These are phyloP conservation scores for Drosophila paracracens DNA, from an alignment of 2,888 invertebrate genomes.

Conservation along the genomic window DNA sequence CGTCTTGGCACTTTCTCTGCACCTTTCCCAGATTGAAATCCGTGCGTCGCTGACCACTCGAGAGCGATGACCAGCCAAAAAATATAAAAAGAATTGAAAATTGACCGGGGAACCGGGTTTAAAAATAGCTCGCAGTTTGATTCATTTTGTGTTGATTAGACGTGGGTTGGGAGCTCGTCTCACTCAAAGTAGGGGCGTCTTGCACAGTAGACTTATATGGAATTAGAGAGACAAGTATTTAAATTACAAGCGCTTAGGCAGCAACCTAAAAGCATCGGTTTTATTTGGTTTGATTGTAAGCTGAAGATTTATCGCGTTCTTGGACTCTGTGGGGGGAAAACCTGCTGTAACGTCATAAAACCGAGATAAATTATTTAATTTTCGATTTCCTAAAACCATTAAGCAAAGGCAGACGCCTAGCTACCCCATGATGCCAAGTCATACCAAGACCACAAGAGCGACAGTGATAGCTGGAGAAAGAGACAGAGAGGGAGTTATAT, in stretches of 20 bases:
- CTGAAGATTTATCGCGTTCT: slow-evolving; percentile 69
- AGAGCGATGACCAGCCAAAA: slow-evolving; percentile 70
- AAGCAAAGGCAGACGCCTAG: slow-evolving; percentile 67
- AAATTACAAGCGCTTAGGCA: slow-evolving; percentile 37
- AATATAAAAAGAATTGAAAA: slow-evolving; percentile 22
- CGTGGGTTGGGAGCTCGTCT: slow-evolving; percentile 47
- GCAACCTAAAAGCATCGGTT: slow-evolving; percentile 43
- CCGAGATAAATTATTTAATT: slow-evolving; percentile 79
- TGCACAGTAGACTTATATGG: slow-evolving; percentile 28
- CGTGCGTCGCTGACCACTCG: slow-evolving; percentile 45
- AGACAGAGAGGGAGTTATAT: slow-evolving; percentile 4
- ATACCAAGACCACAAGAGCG: slow-evolving; percentile 30
- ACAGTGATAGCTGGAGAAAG: slow-evolving; percentile 9
- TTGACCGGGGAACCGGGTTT: slow-evolving; percentile 31
- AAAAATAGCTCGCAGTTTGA: slow-evolving; percentile 49
- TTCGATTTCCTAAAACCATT: slow-evolving; percentile 80
- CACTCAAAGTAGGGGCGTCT: slow-evolving; percentile 41
- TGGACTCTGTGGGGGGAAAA: slow-evolving; percentile 45
- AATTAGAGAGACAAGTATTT: slow-evolving; percentile 53
- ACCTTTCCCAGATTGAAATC: slow-evolving; percentile 60
- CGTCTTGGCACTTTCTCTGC: slow-evolving; percentile 66
- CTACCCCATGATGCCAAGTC: slow-evolving; percentile 71
- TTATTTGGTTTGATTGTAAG: slow-evolving; percentile 66
- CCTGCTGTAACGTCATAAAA: slow-evolving; percentile 78
- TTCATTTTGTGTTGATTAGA: slow-evolving; percentile 49